Conservation (phyloP, 2,113 vertebrate genomes). For the Megaleporinus macrocephalus region DNA sequence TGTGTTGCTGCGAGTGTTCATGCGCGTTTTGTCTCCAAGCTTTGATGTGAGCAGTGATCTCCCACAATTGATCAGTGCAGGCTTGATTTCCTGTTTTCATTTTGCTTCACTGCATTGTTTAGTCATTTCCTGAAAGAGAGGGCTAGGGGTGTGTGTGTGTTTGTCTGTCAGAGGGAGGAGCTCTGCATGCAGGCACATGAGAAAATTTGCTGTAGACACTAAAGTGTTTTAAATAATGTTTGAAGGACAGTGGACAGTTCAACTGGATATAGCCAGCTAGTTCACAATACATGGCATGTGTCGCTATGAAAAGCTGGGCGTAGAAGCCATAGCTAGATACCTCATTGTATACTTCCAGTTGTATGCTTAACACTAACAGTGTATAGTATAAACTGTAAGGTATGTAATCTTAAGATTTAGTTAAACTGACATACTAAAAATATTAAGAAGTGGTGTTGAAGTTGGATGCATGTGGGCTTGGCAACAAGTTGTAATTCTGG, state of each 20-base stretch:
- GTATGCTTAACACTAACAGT: too few species aligned
- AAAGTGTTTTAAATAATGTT: background rate
- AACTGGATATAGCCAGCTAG: too few species aligned
- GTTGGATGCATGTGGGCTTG: too few species aligned
- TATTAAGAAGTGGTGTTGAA: too few species aligned
- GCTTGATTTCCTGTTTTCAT: conserved; percentile 56
- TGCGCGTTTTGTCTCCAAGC: background rate
- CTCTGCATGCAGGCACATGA: background rate
- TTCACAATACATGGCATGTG: too few species aligned
- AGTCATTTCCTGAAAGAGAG: conserved; percentile 50
- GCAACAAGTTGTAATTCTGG: too few species aligned
- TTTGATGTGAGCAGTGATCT: conserved; percentile 19
- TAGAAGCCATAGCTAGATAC: too few species aligned
- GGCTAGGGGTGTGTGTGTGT: background rate
- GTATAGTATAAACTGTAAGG: too few species aligned
- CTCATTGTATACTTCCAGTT: too few species aligned
- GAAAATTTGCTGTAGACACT: background rate
- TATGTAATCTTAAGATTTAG: too few species aligned
- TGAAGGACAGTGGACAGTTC: background rate
- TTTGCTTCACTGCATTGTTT: conserved; percentile 32
- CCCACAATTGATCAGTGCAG: conserved; percentile 30
- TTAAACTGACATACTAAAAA: too few species aligned
- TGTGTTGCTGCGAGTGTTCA: background rate
- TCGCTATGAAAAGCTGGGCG: too few species aligned
- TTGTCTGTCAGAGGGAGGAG: background rate